Conservation (phyloP, 2,888 invertebrate genomes). For the Cheilosia grossa region DNA sequence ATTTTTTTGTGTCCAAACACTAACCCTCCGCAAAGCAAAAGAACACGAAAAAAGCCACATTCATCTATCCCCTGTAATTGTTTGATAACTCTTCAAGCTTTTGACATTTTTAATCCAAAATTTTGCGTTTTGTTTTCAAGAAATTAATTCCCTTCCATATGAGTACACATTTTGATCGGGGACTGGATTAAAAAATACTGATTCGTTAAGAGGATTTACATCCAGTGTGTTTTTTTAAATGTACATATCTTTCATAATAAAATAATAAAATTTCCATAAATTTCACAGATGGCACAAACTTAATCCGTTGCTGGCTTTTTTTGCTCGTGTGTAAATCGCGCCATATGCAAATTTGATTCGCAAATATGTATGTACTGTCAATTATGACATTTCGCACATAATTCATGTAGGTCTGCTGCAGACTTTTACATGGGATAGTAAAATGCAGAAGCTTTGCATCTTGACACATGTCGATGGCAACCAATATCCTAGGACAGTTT, state of each 20-base stretch:
- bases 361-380: constrained; percentile 48
- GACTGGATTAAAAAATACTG: constrained; percentile 38
- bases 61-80: background rate
- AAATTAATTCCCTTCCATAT: constrained; percentile 59
- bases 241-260: constrained; percentile 15
- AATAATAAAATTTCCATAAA: constrained; percentile 54
- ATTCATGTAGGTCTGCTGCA: constrained; percentile 24
- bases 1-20: background rate
- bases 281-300: constrained; percentile 47
- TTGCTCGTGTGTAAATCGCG: constrained; percentile 6
- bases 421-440: constrained; percentile 48
- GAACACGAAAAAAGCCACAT: no score
- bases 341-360: constrained; percentile 47
- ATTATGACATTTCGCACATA: constrained; percentile 72
- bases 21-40: no score
- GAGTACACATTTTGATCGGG: constrained; percentile 45
- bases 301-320: constrained; percentile 22
- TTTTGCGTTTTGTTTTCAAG: constrained; percentile 40
- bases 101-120: constrained; percentile 45
- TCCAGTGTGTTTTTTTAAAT: background rate
- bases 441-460: constrained; percentile 39
- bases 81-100: constrained; percentile 27
- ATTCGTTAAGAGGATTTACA: constrained; percentile 52
- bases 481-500: constrained; percentile 20
- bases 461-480: constrained; percentile 40